These are phyloP conservation scores for Drosophila tani DNA, from an alignment of 1,140 invertebrate species.

Conservation along the genomic window DNA sequence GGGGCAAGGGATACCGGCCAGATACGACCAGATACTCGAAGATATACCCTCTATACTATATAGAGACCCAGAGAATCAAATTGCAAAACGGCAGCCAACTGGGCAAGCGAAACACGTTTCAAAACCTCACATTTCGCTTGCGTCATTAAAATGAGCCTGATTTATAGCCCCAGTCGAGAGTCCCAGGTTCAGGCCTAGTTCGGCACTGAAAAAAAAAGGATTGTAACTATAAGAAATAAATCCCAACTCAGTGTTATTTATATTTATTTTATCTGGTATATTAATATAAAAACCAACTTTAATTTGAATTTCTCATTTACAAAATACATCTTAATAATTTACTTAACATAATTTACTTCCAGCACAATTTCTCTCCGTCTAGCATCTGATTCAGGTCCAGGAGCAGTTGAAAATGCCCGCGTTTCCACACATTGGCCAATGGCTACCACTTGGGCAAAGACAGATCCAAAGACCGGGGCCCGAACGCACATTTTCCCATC, in stretches of 20 bases:
- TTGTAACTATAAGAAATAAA: too few species aligned
- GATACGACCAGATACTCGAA: background rate
- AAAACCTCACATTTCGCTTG: slow-evolving; percentile 75
- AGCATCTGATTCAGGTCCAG: slow-evolving; percentile 16
- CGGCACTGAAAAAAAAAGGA: slow-evolving; percentile 1
- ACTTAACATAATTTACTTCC: too few species aligned
- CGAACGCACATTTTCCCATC: slow-evolving; percentile 77
- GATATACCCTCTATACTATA: slow-evolving; percentile 11
- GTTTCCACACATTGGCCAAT: slow-evolving; percentile 81
- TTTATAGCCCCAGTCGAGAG: slow-evolving; percentile 61
- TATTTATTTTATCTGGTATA: too few species aligned
- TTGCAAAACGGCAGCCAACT: slow-evolving; percentile 58
- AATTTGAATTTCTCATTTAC: too few species aligned
- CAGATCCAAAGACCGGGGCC: slow-evolving; percentile 23
- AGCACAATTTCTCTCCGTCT: slow-evolving; percentile 1
- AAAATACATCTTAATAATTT: too few species aligned
- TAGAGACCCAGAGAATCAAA: slow-evolving; percentile 52
- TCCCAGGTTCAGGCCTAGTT: slow-evolving; percentile 22
- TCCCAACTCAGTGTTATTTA: too few species aligned
- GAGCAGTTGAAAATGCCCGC: slow-evolving; percentile 59
- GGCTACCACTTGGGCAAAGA: slow-evolving; percentile 70
- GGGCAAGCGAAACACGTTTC: slow-evolving; percentile 75
- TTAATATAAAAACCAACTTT: too few species aligned
- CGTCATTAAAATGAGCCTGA: slow-evolving; percentile 83
- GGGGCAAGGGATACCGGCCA: background rate